Evolutionary conservation across 2,113 vertebrate species (phyloP), one percentile per base, ranked within the genome.

Genomic region (Phyllopteryx taeniolatus): DNA sequence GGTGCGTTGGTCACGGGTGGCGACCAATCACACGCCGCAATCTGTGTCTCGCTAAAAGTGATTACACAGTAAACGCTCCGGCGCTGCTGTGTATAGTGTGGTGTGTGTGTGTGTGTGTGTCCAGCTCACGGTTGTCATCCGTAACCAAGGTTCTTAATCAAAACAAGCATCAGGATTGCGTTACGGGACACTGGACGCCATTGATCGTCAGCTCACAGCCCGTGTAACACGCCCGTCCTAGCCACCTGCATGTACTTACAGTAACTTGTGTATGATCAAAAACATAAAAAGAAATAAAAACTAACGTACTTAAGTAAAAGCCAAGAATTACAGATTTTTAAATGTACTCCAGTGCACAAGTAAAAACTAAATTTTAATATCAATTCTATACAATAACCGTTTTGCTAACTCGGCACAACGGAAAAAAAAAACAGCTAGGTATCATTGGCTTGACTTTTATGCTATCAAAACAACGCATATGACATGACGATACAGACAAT

Each of bases 121-220:
- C 42, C 43, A 12, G 11, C 10, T 88, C 79, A 73, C 77, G 76
- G 77, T 76, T 87, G 85, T 85, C 88, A 75, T 74, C 79, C 79
- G 68, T 64, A 80, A 64, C 76, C 64, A 74, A 46, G 76, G 85
- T 53, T 81, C 83, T 91, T 90, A 83, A 91, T 92, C 89, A 91
- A 87, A 88, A 77, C 76, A 83, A 85, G 85, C 84, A 89, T 88
- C 89, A 87, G 85, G 80, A 80, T 85, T 86, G 75, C 79, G 79
- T 89, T 87, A 86, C 79, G 79, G 79, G 72, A 71, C 7, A 79
- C 73, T 86, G 85, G 80, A 80, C 72, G 75, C 75, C 83, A 86
- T 90, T 86, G 83, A 89, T 89, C 81, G 80, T 80, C 77, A 57
- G 67, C 70, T 68, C 47, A 11, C 76, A 67, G 71, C 64, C 80